Evolutionary conservation across 2,797 vertebrate genomes (phyloP).

Genomic region (Lophotriccus pileatus): DNA sequence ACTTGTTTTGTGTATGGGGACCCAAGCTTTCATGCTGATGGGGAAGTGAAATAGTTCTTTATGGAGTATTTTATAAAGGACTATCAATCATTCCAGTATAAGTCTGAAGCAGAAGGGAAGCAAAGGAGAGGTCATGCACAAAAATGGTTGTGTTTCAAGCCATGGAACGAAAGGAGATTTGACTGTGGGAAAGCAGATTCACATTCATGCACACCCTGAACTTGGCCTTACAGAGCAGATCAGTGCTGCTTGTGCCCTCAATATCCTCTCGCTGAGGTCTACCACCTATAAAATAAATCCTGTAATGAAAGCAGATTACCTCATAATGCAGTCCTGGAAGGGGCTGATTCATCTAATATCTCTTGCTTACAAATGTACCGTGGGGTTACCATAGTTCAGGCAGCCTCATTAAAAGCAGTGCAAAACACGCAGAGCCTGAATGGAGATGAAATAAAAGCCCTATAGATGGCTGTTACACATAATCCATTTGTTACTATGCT

Average conservation of each 20-base stretch:
- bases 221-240: slow-evolving; percentile 18
- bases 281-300: slow-evolving; percentile 63
- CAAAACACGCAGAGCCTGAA: slow-evolving; percentile 56
- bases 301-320: slow-evolving; percentile 64
- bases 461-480: slow-evolving; percentile 55
- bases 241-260: slow-evolving; percentile 10
- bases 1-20: neutral
- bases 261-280: neutral
- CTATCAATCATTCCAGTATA: slow-evolving; percentile 60
- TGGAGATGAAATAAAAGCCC: slow-evolving; percentile 65
- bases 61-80: slow-evolving; percentile 42
- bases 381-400: slow-evolving; percentile 82
- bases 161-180: slow-evolving; percentile 13
- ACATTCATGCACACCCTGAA: slow-evolving; percentile 33
- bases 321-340: slow-evolving; percentile 60
- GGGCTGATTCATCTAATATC: slow-evolving; percentile 65
- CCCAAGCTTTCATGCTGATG: slow-evolving; percentile 19
- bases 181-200: slow-evolving; percentile 56
- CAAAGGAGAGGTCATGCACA: slow-evolving; percentile 39
- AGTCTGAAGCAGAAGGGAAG: slow-evolving; percentile 9
- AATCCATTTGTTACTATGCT: slow-evolving; percentile 58
- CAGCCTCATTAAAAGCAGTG: slow-evolving; percentile 66
- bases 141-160: slow-evolving; percentile 35
- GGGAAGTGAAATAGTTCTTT: slow-evolving; percentile 49
- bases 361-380: slow-evolving; percentile 63